These are phyloP conservation scores for Eupithecia insigniata DNA, from an alignment of 2,888 invertebrate genomes.

Conservation along the genomic window DNA sequence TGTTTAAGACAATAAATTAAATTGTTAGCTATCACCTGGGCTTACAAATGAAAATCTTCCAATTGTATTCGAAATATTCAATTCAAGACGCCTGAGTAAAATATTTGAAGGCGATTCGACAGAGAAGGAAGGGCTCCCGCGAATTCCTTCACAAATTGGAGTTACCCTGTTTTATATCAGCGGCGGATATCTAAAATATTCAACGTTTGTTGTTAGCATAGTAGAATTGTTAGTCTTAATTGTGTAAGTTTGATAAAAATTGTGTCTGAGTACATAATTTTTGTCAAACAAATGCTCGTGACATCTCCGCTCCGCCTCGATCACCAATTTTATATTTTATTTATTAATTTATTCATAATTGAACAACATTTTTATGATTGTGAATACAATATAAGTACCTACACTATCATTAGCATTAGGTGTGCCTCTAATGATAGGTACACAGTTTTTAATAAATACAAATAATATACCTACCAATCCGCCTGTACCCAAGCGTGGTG, in stretches of 20 bases:
- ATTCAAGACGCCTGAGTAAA: slow-evolving; percentile 17
- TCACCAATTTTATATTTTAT: too few species aligned
- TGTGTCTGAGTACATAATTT: not conserved
- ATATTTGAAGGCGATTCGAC: not conserved
- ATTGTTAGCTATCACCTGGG: not conserved
- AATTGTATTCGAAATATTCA: slow-evolving; percentile 12
- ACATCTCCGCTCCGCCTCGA: too few species aligned
- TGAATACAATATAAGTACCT: too few species aligned
- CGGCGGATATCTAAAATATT: slow-evolving; percentile 34
- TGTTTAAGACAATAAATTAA: not conserved
- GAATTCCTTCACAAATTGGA: slow-evolving; percentile 37
- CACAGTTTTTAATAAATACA: too few species aligned
- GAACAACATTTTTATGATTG: too few species aligned
- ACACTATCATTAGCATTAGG: too few species aligned
- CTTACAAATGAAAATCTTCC: not conserved
- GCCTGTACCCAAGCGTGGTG: too few species aligned
- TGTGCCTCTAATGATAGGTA: too few species aligned
- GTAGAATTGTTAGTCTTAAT: not conserved
- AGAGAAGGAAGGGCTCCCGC: slow-evolving; percentile 2
- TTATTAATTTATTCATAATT: too few species aligned
- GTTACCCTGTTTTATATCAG: slow-evolving; percentile 32
- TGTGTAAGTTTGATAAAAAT: not conserved
- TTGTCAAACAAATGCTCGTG: too few species aligned
- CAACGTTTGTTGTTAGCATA: slow-evolving; percentile 13
- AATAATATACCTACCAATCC: too few species aligned